Evolutionary conservation across 2,888 invertebrate species (phyloP), one percentile per base, ranked within the genome.

Genomic region (Tipula unca): DNA sequence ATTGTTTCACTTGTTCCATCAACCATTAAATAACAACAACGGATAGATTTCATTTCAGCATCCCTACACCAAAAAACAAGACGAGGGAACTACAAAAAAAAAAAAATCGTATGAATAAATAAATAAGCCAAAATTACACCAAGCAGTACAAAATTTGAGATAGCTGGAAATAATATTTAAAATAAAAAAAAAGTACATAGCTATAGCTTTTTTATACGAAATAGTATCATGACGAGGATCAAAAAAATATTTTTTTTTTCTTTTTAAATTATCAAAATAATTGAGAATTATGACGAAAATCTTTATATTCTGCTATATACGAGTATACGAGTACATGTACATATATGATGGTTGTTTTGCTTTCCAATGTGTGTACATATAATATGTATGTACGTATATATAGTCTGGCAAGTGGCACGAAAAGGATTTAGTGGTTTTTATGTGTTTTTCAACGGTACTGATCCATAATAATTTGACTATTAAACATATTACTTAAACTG

Each of bases 41-140:
- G 10, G 69, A 69, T 69, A 69, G 69, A 25, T 69, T 69, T 69
- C 25, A 69, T 69, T 69, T 69, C 69, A 69, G 69, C 69, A 69
- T 69, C 69, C 69, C 20, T 10, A 69, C 8, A 69, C 69, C 8
- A 69, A 69, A 17, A 69, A 25, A 69, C 69, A 69, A 69, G 69
- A 69, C 69, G 69, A 69, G 14, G n/a, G n/a, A 69, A 25, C 25
- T 69, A 69, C 20, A 69, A 25, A 20, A 25, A 69, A n/a, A 54
- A 54, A 8, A 69, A 69, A 69, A 25, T 69, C 1, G 25, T 2
- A 69, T 69, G 69, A 69, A 69, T 25, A 69, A 69, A 69, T 69
- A 69, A 69, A 69, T 69, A 69, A 69, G 69, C 69, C 69, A 69
- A 69, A 69, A 69, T 69, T 69, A 69, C 69, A 69, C 69, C 69